phyloP scores from a whole-genome alignment of 2,797 vertebrate species.

The Erethizon dorsatum region DNA sequence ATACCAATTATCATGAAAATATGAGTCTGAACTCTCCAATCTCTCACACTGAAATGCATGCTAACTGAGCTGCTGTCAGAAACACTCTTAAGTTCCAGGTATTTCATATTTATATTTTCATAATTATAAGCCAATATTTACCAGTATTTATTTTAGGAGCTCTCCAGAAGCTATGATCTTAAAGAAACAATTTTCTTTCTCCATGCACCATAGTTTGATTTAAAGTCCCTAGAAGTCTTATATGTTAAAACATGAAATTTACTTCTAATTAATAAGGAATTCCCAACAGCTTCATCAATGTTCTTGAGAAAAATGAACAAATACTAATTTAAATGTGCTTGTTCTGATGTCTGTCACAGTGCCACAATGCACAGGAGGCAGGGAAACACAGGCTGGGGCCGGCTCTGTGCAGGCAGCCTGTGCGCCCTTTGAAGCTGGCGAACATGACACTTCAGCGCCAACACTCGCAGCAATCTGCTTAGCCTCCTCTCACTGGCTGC shows the following conservation, averaged over 20 bases:
- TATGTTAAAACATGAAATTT: constrained; percentile 41
- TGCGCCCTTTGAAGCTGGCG: constrained; percentile 12
- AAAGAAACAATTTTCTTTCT: constrained; percentile 64
- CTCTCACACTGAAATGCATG: constrained; percentile 28
- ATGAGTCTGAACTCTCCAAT: constrained; percentile 21
- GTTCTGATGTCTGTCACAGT: constrained; percentile 45
- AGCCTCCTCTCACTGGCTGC: constrained; percentile 18
- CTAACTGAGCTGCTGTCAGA: neutral
- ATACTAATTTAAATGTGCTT: constrained; percentile 30
- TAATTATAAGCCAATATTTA: neutral
- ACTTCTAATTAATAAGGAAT: constrained; percentile 59
- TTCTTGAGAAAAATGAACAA: constrained; percentile 34
- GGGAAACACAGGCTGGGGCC: neutral
- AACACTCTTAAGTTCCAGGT: constrained; percentile 31
- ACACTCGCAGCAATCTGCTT: constrained; percentile 7
- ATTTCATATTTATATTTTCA: constrained; percentile 37
- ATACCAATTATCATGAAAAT: constrained; percentile 9
- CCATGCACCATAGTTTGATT: neutral
- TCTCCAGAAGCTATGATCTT: neutral
- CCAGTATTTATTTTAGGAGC: neutral
- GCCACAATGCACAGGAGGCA: constrained; percentile 8
- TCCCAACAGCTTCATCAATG: neutral
- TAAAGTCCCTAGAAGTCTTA: constrained; percentile 33
- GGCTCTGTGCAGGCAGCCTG: neutral
- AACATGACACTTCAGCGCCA: neutral